A percentile compares a stretch with the other conserved stretches of the same genome.
Evolutionary conservation across 2,797 vertebrate species (phyloP).

Genomic region (Urophycis tenuis): DNA sequence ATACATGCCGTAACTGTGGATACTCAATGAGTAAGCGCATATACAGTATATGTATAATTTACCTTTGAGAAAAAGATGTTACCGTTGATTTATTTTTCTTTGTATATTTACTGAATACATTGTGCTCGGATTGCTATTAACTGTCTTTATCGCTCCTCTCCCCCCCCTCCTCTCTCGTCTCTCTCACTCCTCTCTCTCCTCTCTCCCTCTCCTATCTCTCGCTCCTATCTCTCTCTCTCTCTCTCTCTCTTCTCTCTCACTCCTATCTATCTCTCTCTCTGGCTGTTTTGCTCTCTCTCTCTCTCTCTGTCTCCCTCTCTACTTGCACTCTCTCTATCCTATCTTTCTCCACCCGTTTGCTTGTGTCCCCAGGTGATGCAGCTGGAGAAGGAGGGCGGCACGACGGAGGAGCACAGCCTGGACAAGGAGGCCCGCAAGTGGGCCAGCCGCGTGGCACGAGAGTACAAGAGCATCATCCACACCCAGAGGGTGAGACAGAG

Average conservation of each 20-base stretch:
- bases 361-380: constrained; percentile 74
- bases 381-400: constrained; percentile 90
- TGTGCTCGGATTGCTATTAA: too few relatives aligned
- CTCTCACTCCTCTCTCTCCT: too few relatives aligned
- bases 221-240: too few relatives aligned
- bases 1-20: too few relatives aligned
- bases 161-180: too few relatives aligned
- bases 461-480: constrained; percentile 95
- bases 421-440: constrained; percentile 98
- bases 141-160: too few relatives aligned
- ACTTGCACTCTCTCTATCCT: background rate
- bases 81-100: too few relatives aligned
- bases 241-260: background rate
- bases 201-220: too few relatives aligned
- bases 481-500: constrained; percentile 78
- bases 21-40: too few relatives aligned
- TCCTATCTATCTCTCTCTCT: too few relatives aligned
- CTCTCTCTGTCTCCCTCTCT: constrained; percentile 17
- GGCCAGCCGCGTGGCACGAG: constrained; percentile 89
- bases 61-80: too few relatives aligned
- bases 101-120: background rate
- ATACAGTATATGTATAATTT: too few relatives aligned
- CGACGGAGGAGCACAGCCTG: constrained; percentile 95
- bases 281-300: background rate
- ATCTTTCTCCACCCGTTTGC: constrained; percentile 16